Evolutionary conservation across 2,888 invertebrate genomes (phyloP).

Genomic region (Caradrina kadenii): DNA sequence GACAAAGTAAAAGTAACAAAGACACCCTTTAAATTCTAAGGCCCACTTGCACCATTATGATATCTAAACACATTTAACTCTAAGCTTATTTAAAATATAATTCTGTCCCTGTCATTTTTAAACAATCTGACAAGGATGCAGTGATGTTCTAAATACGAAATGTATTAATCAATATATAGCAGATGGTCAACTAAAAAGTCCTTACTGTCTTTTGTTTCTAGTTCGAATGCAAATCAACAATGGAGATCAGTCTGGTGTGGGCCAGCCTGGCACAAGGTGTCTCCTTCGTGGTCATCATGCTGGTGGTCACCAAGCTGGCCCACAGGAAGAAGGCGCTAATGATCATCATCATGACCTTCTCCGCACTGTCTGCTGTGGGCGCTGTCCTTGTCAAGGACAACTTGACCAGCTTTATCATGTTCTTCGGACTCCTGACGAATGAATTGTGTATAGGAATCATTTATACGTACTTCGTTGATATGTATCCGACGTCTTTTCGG

Average conservation of each 20-base stretch:
- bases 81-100: too few species aligned
- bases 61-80: too few species aligned
- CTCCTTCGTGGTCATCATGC: conserved; percentile 65
- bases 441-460: conserved; percentile 71
- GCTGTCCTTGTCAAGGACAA: conserved; percentile 66
- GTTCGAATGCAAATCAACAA: conserved; percentile 55
- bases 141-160: too few species aligned
- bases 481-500: conserved; percentile 77
- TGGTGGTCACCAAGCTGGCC: conserved; percentile 67
- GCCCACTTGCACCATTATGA: too few species aligned
- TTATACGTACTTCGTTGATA: conserved; percentile 74
- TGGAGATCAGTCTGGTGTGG: conserved; percentile 63
- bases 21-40: too few species aligned
- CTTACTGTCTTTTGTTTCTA: not conserved
- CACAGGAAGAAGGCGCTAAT: conserved; percentile 68
- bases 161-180: too few species aligned
- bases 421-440: conserved; percentile 67
- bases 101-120: too few species aligned
- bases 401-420: conserved; percentile 69
- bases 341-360: conserved; percentile 62
- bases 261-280: conserved; percentile 63
- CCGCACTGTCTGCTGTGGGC: conserved; percentile 61
- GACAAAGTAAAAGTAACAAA: too few species aligned
- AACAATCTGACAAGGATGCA: too few species aligned
- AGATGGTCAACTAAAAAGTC: not conserved